These are phyloP conservation scores for Ploceus nigricollis DNA, from an alignment of 2,113 vertebrate species.

Conservation along the genomic window DNA sequence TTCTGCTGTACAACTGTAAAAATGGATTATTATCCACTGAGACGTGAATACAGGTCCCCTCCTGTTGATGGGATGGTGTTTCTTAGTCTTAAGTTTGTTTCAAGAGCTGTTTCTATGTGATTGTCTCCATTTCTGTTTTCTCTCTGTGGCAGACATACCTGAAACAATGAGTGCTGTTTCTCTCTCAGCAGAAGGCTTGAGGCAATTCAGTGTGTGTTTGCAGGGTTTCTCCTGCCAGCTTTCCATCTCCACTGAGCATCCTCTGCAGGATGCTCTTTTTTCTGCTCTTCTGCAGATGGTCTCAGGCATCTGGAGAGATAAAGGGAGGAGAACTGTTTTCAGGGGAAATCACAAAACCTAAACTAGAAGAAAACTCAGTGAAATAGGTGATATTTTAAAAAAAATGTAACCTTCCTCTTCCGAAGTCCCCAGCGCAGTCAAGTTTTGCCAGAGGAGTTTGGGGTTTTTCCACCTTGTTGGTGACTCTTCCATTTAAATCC, in stretches of 20 bases:
- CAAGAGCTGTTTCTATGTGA: not conserved
- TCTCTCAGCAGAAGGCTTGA: not conserved
- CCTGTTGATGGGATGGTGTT: not conserved
- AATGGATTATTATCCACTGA: not conserved
- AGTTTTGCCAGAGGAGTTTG: not conserved
- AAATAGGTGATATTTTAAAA: not conserved
- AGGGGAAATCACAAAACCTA: not conserved
- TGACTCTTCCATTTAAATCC: not conserved
- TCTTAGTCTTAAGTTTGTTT: not conserved
- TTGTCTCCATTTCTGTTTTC: not conserved
- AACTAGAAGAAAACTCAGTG: not conserved
- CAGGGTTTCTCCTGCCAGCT: not conserved
- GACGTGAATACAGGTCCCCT: not conserved
- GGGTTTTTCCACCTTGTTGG: not conserved
- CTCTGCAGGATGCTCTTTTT: not conserved
- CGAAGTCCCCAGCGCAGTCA: rapidly evolving
- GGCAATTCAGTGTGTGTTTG: not conserved
- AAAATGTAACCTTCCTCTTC: not conserved
- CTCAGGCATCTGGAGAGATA: not conserved
- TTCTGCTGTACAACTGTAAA: not conserved
- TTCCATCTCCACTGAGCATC: not conserved
- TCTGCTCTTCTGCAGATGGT: not conserved
- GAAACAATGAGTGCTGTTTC: not conserved
- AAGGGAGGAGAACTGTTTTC: not conserved
- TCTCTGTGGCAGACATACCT: not conserved